Base-by-base conservation (phyloP, 2,113 vertebrate genomes). In the Corydoras maculifer region DNA sequence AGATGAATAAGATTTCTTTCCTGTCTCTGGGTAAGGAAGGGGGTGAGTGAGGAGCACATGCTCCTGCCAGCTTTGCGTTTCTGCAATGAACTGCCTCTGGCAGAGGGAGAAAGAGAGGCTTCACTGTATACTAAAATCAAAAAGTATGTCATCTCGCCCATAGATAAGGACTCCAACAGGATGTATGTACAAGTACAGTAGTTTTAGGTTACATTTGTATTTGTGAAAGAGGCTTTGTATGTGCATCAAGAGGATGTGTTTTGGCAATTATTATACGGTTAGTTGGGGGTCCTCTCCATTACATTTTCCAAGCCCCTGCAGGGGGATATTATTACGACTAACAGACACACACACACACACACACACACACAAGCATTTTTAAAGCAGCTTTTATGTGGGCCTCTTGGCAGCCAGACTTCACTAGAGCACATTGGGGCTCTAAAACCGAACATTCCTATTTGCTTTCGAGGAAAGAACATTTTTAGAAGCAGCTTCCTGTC, bases 401-500 rank as follows among this genome's bases (percentile, higher is more conserved):
- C 58, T 73, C 58, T 68, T 68, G 64, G 72, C 64, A 62, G 51
- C 49, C 30, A 55, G 50, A 67, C 13, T 25, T 13, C 51, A 35
- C 65, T 57, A 13, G 14, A 65, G 30, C 50, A 67, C 65, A 61
- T 57, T 51, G 54, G 15, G 58, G 57, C 50, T 74, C 15, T 49
- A 68, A 68, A 68, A 60, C 58, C 51, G 25, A 66, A 55, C 50
- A 73, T 67, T 68, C 72, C 58, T 30, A 18, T 74, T 53, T 62
- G 18, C 72, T 74, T 68, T 74, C 65, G 50, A 74, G 66, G 65
- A 74, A 74, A 67, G 58, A 67, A 55, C 54, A 60, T 68, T 61
- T 55, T 53, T 62, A 62, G 65, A 25, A 74, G 60, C 54, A 58
- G 54, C 57, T 68, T 68, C 65, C 65, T 68, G 65, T 58, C 14